Base-by-base conservation (phyloP, 37 sponge, comb jelly and placozoan species). In the Lycopodina hypogea region DNA sequence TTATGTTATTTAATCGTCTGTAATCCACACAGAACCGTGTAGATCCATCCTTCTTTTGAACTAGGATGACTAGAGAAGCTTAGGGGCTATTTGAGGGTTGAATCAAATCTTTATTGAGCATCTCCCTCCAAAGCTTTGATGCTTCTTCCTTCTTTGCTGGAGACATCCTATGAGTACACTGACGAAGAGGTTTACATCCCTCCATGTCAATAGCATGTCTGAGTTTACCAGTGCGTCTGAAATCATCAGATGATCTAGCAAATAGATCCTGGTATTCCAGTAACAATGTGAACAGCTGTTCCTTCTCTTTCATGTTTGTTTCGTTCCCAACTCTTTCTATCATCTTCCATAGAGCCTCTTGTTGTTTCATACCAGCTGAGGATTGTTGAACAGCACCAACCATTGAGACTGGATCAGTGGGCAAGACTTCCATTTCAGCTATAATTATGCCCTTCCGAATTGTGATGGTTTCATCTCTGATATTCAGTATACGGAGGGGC, bases 1-100 rank as follows among this genome's bases (percentile, higher is more conserved):
- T 75, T 30, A 75, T 29, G 8, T 6, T 3, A 39, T 75, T 75
- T 38, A 75, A 35, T 24, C 24, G 38, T 22, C 75, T 32, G 23
- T 75, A 56, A n/a, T 75, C 75, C 8, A 75, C 37, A 75, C 75
- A 75, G 30, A 75, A 75, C 21, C 75, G 34, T 12, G 36, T 4
- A 4, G 3, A 38, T 8, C 82, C 82, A 64, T 81, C 74, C 42
- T 72, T 72, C 55, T 81, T 81, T 0, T 29, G 51, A 0, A 80
- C 81, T 7, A 77, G 17, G 37, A 77, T 67, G 18, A 77, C 32
- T 23, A 67, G 78, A n/a, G 39, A 34, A 21, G 78, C 78, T 67
- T 67, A 77, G 12, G 78, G 78, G 50, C 78, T 77, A 19, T 39
- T 61, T 3, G 78, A 77, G 29, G 45, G 66, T 65, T 42, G 28